A percentile compares a stretch with the other conserved stretches of the same genome.
Evolutionary conservation across 2,113 vertebrate genomes (phyloP).

Genomic region (Hoplias malabaricus): DNA sequence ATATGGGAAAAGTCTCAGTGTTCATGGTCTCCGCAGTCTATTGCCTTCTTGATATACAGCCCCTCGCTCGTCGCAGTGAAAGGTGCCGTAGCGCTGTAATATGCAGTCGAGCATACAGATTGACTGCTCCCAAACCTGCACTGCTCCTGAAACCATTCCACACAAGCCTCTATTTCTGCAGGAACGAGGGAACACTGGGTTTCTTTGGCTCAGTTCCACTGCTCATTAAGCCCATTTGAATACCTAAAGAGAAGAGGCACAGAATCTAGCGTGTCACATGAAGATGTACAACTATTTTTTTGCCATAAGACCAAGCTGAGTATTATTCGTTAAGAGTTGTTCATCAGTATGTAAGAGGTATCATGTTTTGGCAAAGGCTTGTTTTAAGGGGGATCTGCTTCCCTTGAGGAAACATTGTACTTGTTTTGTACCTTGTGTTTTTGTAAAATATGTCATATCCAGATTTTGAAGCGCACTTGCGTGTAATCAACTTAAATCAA

Average conservation of each 20-base stretch:
- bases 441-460: too few relatives aligned
- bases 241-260: conserved; percentile 44
- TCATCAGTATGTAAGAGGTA: background rate
- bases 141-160: conserved; percentile 62
- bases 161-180: conserved; percentile 53
- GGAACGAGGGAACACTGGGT: conserved; percentile 58
- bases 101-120: conserved; percentile 56
- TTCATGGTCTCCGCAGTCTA: conserved; percentile 48
- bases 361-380: too few relatives aligned
- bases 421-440: too few relatives aligned
- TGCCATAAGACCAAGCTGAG: background rate
- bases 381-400: too few relatives aligned
- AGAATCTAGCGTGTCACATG: background rate
- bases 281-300: conserved; percentile 8
- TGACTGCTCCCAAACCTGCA: conserved; percentile 38
- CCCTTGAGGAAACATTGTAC: too few relatives aligned
- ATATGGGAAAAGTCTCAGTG: conserved; percentile 49
- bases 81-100: conserved; percentile 40
- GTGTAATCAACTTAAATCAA: too few relatives aligned
- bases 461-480: too few relatives aligned
- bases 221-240: conserved; percentile 65
- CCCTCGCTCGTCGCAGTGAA: conserved; percentile 49
- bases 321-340: background rate
- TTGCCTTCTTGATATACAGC: conserved; percentile 53
- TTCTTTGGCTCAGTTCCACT: conserved; percentile 60